A percentile compares a stretch with the other conserved stretches of the same genome.
Conservation (phyloP, 2,888 invertebrate genomes). For the Acanthosepion lycidas region DNA sequence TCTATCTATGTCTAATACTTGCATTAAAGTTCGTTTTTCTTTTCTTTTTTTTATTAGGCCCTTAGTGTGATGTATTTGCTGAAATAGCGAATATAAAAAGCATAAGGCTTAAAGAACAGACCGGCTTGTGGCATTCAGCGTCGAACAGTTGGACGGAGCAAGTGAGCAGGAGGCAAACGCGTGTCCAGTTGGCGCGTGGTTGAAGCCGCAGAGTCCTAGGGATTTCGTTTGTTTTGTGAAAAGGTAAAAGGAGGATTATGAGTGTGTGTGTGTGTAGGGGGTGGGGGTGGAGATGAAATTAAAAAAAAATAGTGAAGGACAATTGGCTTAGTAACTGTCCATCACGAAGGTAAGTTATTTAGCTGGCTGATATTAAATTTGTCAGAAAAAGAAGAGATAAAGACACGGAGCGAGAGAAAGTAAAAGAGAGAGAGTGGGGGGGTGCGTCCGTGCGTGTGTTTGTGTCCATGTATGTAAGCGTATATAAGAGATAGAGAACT, state of each 20-base stretch:
- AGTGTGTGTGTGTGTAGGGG: too few relatives aligned
- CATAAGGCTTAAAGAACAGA: not conserved
- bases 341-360: constrained; percentile 13
- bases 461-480: not conserved
- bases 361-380: not conserved
- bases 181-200: not conserved
- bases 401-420: not conserved
- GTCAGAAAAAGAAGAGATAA: not conserved
- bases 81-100: not conserved
- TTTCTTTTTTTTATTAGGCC: not conserved
- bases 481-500: not conserved
- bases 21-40: too few relatives aligned
- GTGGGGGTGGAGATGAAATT: not conserved
- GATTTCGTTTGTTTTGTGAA: too few relatives aligned
- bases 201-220: not conserved
- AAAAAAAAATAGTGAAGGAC: not conserved
- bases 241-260: not conserved
- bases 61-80: not conserved
- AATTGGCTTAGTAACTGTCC: not conserved
- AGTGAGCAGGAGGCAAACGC: not conserved
- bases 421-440: not conserved
- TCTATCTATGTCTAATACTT: not conserved
- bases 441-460: too few relatives aligned
- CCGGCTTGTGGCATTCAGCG: not conserved
- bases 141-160: not conserved